phyloP scores from a whole-genome alignment of 2,888 invertebrate genomes.

The Drosophila mimica region DNA sequence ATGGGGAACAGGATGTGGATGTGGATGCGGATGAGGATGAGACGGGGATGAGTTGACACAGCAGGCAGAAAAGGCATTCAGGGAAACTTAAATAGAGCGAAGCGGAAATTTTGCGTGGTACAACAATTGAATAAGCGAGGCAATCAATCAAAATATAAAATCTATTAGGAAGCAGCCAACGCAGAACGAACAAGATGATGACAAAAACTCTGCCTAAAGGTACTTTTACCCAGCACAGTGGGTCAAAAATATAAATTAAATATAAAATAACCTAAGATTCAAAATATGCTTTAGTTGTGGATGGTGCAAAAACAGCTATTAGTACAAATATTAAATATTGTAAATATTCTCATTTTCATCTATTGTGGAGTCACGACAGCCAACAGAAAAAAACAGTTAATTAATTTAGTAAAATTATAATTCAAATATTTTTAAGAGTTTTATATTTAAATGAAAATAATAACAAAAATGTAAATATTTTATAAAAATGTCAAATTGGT shows the following conservation, averaged over 20 bases:
- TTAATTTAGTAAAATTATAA: neutral
- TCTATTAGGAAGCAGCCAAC: constrained; percentile 64
- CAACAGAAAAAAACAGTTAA: neutral
- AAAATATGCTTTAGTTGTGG: neutral
- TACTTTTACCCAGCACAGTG: constrained; percentile 47
- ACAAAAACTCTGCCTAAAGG: constrained; percentile 44
- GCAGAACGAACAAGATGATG: constrained; percentile 22
- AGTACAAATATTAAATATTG: too few relatives aligned
- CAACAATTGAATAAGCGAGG: constrained; percentile 81
- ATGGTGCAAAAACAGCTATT: too few relatives aligned
- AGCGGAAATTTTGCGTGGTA: constrained; percentile 5
- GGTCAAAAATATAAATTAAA: neutral
- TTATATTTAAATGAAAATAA: neutral
- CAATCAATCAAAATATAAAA: constrained; percentile 81
- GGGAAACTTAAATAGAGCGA: constrained; percentile 14
- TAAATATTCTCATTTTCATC: neutral
- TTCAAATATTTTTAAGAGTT: neutral
- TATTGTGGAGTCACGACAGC: neutral
- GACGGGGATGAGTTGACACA: neutral
- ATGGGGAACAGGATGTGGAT: neutral
- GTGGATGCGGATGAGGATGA: neutral
- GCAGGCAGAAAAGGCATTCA: neutral
- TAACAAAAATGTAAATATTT: neutral
- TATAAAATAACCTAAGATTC: neutral
- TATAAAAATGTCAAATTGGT: neutral